A percentile compares a stretch with the other conserved stretches of the same genome.
Conservation (phyloP, 2,113 vertebrate species). For the Otus sunia region DNA sequence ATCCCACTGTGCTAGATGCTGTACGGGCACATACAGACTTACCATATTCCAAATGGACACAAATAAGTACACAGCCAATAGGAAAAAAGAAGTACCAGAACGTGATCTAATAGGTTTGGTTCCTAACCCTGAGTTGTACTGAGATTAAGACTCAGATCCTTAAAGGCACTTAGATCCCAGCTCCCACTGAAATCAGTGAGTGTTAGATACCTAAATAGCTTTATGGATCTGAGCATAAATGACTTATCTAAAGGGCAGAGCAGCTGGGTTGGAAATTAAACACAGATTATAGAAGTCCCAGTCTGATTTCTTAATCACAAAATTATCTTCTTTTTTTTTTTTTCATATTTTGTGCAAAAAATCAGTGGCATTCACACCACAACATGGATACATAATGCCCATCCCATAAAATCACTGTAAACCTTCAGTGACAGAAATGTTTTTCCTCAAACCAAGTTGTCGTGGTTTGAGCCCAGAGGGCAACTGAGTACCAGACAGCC, state of each 20-base stretch:
- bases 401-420: neutral
- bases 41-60: neutral
- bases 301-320: constrained; percentile 25
- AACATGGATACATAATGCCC: neutral
- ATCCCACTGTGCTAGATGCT: neutral
- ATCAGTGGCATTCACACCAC: neutral
- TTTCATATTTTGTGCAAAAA: neutral
- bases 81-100: neutral
- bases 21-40: neutral
- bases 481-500: too few species aligned
- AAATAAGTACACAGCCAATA: neutral
- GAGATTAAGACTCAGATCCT: constrained; percentile 23
- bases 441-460: neutral
- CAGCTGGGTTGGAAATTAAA: constrained; percentile 30
- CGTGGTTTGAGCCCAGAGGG: too few species aligned
- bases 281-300: constrained; percentile 25
- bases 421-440: neutral
- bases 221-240: constrained; percentile 45
- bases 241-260: constrained; percentile 35
- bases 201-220: constrained; percentile 48
- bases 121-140: neutral
- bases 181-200: constrained; percentile 44
- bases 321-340: neutral
- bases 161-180: constrained; percentile 2
- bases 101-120: neutral